These are phyloP conservation scores for Plagiodera versicolora DNA, from an alignment of 2,888 invertebrate species.

Conservation along the genomic window DNA sequence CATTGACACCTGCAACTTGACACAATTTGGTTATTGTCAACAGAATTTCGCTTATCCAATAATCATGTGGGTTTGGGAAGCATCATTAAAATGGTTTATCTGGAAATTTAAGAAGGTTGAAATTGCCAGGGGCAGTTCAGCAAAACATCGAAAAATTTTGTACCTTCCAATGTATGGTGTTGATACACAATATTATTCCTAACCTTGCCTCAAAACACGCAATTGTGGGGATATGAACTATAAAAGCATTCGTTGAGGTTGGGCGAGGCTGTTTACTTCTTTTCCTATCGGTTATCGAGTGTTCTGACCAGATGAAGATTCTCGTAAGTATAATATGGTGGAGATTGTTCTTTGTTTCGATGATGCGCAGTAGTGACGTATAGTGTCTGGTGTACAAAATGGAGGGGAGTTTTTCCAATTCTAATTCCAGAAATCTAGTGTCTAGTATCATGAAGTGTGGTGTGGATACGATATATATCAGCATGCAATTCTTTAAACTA, in stretches of 20 bases:
- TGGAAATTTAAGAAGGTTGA: not conserved
- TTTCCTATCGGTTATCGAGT: slow-evolving; percentile 34
- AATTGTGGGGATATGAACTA: slow-evolving; percentile 46
- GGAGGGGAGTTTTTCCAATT: not conserved
- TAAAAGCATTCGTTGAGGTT: slow-evolving; percentile 41
- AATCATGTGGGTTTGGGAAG: not conserved
- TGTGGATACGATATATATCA: not conserved
- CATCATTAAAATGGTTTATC: not conserved
- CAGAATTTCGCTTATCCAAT: no score
- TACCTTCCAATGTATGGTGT: not conserved
- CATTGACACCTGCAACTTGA: no score
- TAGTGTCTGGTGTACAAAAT: not conserved
- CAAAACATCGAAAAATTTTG: not conserved
- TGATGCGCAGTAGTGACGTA: slow-evolving; percentile 9
- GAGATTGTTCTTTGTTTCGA: slow-evolving; percentile 22
- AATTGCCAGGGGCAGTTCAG: not conserved
- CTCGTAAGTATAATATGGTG: slow-evolving; percentile 40
- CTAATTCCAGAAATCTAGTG: not conserved
- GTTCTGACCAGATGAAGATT: slow-evolving; percentile 39
- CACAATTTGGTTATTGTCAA: no score
- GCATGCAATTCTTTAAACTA: no score
- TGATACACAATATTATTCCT: slow-evolving; percentile 16
- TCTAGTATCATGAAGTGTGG: slow-evolving; percentile 3
- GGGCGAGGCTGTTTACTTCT: slow-evolving; percentile 47
- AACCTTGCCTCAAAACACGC: slow-evolving; percentile 39